phyloP scores from a whole-genome alignment of 2,888 invertebrate genomes.

The Parnassius glacialis region DNA sequence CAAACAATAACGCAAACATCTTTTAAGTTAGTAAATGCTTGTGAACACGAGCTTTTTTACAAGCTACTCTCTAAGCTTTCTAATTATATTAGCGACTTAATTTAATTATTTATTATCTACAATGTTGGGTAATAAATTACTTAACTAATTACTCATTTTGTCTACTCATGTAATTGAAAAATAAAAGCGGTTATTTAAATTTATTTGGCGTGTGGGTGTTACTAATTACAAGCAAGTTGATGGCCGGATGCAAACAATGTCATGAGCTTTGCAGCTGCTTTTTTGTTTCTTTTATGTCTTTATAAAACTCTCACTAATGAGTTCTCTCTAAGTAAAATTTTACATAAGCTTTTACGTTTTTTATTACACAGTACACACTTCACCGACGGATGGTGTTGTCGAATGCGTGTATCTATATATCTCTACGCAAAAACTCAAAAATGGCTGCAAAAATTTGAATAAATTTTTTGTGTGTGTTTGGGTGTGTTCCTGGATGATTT shows the following conservation, averaged over 20 bases:
- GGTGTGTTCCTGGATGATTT: too few species aligned
- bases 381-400: not conserved
- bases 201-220: conserved; percentile 40
- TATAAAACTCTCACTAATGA: conserved; percentile 25
- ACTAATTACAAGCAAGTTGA: conserved; percentile 37
- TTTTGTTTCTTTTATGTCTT: conserved; percentile 20
- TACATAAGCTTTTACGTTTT: conserved; percentile 14
- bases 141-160: conserved; percentile 22
- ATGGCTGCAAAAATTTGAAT: too few species aligned
- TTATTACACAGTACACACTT: not conserved
- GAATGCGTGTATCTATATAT: too few species aligned
- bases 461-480: too few species aligned
- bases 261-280: conserved; percentile 23
- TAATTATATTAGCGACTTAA: conserved; percentile 18
- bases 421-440: too few species aligned
- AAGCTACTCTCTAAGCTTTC: conserved; percentile 5
- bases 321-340: conserved; percentile 21
- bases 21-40: conserved; percentile 4
- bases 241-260: conserved; percentile 30
- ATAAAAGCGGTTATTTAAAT: conserved; percentile 36
- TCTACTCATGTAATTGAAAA: conserved; percentile 27
- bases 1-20: conserved; percentile 12
- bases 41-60: not conserved
- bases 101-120: conserved; percentile 15
- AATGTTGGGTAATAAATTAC: conserved; percentile 16